Evolutionary conservation across 2,797 vertebrate species (phyloP).

Genomic region (Mus minutoides): DNA sequence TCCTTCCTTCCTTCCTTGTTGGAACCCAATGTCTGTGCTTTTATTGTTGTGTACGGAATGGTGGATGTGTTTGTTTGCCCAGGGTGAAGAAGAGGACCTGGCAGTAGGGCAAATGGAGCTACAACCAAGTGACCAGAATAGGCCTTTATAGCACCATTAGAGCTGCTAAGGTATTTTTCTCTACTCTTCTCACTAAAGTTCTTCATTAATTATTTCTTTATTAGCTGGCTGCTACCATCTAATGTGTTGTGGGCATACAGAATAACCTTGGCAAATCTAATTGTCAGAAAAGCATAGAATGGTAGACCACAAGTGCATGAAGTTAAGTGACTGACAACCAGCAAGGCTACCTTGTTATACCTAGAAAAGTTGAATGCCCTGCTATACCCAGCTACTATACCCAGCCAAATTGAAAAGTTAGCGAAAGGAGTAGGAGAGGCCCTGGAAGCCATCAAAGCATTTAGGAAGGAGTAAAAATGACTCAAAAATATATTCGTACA

Average conservation of each 20-base stretch:
- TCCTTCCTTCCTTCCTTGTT: background rate
- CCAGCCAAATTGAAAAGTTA: background rate
- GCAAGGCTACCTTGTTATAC: too few species aligned
- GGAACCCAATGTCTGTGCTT: background rate
- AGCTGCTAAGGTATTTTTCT: background rate
- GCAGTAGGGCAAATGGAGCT: too few species aligned
- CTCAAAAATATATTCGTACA: background rate
- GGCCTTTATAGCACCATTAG: background rate
- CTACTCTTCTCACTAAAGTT: background rate
- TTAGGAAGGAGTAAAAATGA: background rate
- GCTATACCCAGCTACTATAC: too few species aligned
- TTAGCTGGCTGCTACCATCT: background rate
- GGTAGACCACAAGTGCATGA: background rate
- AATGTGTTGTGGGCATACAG: background rate
- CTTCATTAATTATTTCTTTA: background rate
- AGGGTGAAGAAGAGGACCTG: background rate
- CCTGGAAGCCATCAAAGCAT: background rate
- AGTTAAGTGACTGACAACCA: background rate
- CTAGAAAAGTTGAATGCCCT: too few species aligned
- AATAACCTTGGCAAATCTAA: background rate
- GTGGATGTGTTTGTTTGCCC: background rate
- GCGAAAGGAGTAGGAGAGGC: background rate
- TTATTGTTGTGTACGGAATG: background rate
- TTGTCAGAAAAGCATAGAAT: background rate
- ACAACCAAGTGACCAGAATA: background rate